These are phyloP conservation scores for Gallinago stenura DNA, from an alignment of 2,797 vertebrate genomes.

Conservation along the genomic window DNA sequence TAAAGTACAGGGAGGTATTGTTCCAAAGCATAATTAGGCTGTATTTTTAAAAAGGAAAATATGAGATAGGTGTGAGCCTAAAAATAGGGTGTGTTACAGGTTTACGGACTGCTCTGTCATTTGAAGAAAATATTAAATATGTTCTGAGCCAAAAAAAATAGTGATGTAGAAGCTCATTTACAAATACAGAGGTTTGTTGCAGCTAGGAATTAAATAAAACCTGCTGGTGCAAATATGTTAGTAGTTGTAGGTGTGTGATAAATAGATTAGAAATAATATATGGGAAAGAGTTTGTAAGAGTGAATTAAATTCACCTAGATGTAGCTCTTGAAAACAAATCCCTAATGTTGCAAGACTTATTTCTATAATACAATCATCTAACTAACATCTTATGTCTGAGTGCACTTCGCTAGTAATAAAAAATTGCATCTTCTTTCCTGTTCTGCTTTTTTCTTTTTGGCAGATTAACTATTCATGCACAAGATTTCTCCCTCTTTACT, in stretches of 20 bases:
- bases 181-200: neutral
- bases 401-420: neutral
- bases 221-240: neutral
- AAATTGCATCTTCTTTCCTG: neutral
- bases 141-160: slow-evolving; percentile 20
- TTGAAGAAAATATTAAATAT: slow-evolving; percentile 40
- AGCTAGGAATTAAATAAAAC: neutral
- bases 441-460: neutral
- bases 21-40: slow-evolving; percentile 6
- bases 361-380: neutral
- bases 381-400: neutral
- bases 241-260: neutral
- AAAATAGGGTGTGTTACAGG: slow-evolving; percentile 21
- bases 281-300: neutral
- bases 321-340: neutral
- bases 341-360: neutral
- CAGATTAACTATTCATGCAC: neutral
- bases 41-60: slow-evolving; percentile 48
- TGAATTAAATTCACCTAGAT: neutral
- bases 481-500: neutral
- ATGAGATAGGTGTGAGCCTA: slow-evolving; percentile 47
- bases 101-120: slow-evolving; percentile 23
- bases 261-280: neutral
- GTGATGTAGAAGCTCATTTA: neutral
- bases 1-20: neutral